Evolutionary conservation across 2,888 invertebrate species (phyloP).

Genomic region (Sphinx pinastri): DNA sequence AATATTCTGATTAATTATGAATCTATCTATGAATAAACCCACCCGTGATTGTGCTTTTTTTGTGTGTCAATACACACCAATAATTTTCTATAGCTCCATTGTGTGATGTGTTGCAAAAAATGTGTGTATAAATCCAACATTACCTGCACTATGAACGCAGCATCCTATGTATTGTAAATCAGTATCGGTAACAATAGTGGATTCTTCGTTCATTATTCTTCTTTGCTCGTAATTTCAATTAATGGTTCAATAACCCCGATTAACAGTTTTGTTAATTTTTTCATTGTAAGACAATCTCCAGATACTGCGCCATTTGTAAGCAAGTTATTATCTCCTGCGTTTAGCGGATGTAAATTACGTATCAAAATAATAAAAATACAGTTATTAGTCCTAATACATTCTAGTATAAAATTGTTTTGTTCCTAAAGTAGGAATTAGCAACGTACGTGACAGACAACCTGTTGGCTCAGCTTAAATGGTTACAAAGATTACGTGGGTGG

Average conservation of each 20-base stretch:
- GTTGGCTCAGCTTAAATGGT: conserved; percentile 1
- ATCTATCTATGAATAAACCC: background rate
- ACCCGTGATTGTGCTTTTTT: conserved; percentile 11
- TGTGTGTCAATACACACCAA: conserved; percentile 27
- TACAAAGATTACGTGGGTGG: conserved; percentile 7
- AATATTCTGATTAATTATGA: no score
- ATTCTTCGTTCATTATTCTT: conserved; percentile 38
- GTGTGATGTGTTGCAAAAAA: conserved; percentile 51
- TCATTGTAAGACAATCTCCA: background rate
- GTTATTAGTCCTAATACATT: background rate
- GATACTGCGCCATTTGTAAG: background rate
- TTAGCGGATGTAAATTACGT: no score
- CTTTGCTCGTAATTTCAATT: background rate
- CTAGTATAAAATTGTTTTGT: background rate
- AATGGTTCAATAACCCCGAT: conserved; percentile 13
- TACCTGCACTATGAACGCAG: conserved; percentile 51
- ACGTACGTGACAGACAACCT: background rate
- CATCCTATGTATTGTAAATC: conserved; percentile 62
- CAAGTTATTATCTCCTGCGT: no score
- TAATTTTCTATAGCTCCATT: conserved; percentile 41
- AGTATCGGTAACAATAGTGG: conserved; percentile 42
- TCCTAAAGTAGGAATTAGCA: background rate
- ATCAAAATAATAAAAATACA: no score
- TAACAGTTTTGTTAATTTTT: conserved; percentile 7
- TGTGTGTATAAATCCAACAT: conserved; percentile 26